Evolutionary conservation across 2,888 invertebrate genomes (phyloP), one percentile per base, ranked within the genome.

Genomic region (Napeogenes sylphis): DNA sequence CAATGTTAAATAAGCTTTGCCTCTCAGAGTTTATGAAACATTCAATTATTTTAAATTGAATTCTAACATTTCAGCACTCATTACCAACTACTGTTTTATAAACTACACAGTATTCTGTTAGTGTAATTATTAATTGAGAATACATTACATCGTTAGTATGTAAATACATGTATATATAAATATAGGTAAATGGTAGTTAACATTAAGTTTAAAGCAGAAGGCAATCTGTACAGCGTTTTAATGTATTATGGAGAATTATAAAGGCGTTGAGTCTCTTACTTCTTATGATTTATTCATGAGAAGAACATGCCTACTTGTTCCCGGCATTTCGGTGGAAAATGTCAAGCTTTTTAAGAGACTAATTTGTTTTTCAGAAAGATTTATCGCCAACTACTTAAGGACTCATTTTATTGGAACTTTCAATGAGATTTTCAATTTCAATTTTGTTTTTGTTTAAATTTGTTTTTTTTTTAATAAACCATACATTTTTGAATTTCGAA

Each of bases 211-310:
- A 86, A 87, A 84, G 83, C 82, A 83, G 82, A 80, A 85, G 81
- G 89, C 88, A 89, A 89, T 90, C 88, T 87, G 90, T 90, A 84
- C 83, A 79, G 73, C 82, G 87, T 89, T 90, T 87, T 87, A 89
- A 90, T 90, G 90, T 90, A 89, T 90, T 89, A 90, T 85, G 87
- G 87, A 87, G 90, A 87, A 89, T 90, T 90, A 90, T 85, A 85
- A 89, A 85, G 86, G 88, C 86, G 83, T 77, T 78, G 81, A 80
- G 83, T 80, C 85, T 85, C 84, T 85, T 82, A 85, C 81, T 85
- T 86, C 87, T 85, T 87, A 90, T 90, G 90, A 90, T 90, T 90
- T 90, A 90, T 90, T 90, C 90, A 90, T 90, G 87, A 90, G 84
- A 75, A 76, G 85, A 87, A 83, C 87, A 85, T 82, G 85, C 85